phyloP scores from a whole-genome alignment of 2,113 vertebrate genomes.

The Chaenogobius annularis region DNA sequence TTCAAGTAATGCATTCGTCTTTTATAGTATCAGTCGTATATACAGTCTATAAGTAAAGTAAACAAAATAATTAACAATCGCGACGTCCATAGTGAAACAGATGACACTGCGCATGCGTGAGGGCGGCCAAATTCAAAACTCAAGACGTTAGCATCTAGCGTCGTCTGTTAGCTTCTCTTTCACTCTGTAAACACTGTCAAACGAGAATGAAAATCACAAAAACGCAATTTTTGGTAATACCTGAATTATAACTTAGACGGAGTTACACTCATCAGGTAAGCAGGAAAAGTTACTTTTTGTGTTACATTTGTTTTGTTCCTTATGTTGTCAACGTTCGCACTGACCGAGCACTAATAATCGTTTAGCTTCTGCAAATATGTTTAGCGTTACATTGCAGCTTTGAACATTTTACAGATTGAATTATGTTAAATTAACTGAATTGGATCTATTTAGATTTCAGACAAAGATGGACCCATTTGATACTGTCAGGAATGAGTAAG shows the following conservation, averaged over 20 bases:
- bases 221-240: not conserved
- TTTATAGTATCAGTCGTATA: no score
- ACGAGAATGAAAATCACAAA: conserved; percentile 4
- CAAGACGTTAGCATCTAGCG: conserved; percentile 40
- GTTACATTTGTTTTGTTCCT: not conserved
- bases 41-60: no score
- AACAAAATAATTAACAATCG: no score
- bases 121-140: conserved; percentile 75
- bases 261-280: not conserved
- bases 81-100: not conserved
- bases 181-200: not conserved
- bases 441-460: conserved; percentile 12
- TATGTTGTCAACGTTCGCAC: not conserved
- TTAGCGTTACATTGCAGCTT: not conserved
- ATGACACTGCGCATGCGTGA: conserved; percentile 56
- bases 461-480: conserved; percentile 67
- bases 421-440: not conserved
- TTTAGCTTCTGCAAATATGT: no score
- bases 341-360: not conserved
- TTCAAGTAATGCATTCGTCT: no score
- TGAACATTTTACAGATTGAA: not conserved
- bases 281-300: not conserved
- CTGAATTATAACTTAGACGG: not conserved
- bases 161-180: conserved; percentile 26
- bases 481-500: conserved; percentile 54